phyloP scores from a whole-genome alignment of 2,888 invertebrate species.

The Podabrus alpinus region DNA sequence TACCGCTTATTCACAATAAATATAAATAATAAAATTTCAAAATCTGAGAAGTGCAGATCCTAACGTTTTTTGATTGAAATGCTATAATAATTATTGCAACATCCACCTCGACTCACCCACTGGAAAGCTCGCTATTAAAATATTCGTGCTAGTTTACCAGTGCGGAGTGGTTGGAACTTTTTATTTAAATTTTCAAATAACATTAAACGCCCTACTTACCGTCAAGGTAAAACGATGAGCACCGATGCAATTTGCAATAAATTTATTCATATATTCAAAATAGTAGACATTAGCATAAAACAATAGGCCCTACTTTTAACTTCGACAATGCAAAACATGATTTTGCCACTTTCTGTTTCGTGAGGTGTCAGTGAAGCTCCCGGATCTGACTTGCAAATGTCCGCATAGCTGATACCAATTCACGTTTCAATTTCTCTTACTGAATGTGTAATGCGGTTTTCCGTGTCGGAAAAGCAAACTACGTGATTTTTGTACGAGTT shows the following conservation, averaged over 20 bases:
- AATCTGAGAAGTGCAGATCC: too few relatives aligned
- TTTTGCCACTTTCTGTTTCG: conserved; percentile 43
- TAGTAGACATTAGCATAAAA: conserved; percentile 33
- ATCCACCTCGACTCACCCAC: too few relatives aligned
- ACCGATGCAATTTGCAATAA: conserved; percentile 25
- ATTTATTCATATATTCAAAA: conserved; percentile 38
- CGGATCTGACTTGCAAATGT: conserved; percentile 46
- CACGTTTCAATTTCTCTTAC: conserved; percentile 47
- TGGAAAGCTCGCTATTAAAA: not conserved
- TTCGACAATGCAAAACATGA: conserved; percentile 38
- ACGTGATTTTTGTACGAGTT: conserved; percentile 32
- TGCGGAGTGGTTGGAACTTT: not conserved
- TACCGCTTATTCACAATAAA: too few relatives aligned
- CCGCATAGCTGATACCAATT: conserved; percentile 40
- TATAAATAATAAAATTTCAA: too few relatives aligned
- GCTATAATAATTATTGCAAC: too few relatives aligned
- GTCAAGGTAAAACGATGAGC: conserved; percentile 18
- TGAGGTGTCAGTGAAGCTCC: conserved; percentile 40
- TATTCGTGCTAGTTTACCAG: not conserved
- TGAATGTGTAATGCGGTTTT: conserved; percentile 45
- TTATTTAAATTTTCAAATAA: conserved; percentile 4
- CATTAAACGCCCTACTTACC: conserved; percentile 20
- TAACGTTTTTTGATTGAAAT: too few relatives aligned
- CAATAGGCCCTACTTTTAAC: conserved; percentile 37
- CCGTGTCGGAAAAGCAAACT: conserved; percentile 10